Conservation (phyloP, 1,140 invertebrate genomes). For the Coelopa frigida region DNA sequence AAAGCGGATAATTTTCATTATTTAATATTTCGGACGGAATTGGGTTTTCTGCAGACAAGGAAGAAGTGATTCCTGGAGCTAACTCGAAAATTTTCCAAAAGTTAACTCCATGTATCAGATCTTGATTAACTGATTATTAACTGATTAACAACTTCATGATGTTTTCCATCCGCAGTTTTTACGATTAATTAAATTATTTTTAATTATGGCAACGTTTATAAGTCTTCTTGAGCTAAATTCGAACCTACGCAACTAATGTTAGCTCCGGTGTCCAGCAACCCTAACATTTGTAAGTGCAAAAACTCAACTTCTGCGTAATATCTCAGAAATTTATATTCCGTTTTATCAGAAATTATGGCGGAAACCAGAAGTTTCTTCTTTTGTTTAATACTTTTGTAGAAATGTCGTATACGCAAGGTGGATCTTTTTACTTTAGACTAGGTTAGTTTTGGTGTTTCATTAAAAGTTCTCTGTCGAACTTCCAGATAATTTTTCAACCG, state of each 20-base stretch:
- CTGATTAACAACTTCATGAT: constrained; percentile 3
- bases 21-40: no score
- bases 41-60: no score
- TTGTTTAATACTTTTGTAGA: constrained; percentile 4
- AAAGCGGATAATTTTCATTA: no score
- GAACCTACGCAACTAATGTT: constrained; percentile 12
- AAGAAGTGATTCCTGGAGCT: no score
- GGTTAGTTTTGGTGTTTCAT: no score
- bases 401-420: constrained; percentile 1
- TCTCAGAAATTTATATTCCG: constrained; percentile 6
- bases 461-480: background rate
- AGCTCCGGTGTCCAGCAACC: constrained; percentile 7
- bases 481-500: background rate
- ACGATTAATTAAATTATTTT: background rate
- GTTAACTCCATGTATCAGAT: constrained; percentile 9
- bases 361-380: background rate
- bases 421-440: background rate
- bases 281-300: constrained; percentile 8
- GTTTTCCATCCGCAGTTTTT: constrained; percentile 10
- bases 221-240: constrained; percentile 7
- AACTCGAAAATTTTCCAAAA: constrained; percentile 11
- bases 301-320: constrained; percentile 6
- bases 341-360: background rate
- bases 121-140: constrained; percentile 2
- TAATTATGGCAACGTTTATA: constrained; percentile 2